Conservation (phyloP, 23 tunicate genomes). For the Diplosoma virens region DNA sequence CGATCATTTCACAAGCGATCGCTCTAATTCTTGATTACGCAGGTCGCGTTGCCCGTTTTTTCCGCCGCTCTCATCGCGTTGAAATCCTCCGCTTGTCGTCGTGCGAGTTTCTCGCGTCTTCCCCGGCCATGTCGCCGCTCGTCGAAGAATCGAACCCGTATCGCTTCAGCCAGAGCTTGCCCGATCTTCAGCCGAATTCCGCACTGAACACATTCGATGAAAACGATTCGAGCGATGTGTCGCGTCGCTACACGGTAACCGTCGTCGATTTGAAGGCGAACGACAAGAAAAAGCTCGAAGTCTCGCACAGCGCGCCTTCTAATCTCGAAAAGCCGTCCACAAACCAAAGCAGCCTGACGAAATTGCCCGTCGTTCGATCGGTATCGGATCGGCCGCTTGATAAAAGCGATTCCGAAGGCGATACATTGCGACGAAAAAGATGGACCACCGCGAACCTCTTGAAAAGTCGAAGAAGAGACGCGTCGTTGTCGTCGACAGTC, state of each 20-base stretch:
- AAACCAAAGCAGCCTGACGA: background rate
- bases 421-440: background rate
- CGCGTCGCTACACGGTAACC: conserved; percentile 32
- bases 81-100: conserved; percentile 56
- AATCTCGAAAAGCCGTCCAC: background rate
- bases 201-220: background rate
- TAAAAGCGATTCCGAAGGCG: too few relatives aligned
- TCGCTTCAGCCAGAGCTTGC: conserved; percentile 2
- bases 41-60: conserved; percentile 65
- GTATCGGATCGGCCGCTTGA: background rate
- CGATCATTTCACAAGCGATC: too few relatives aligned
- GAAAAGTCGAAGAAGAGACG: conserved; percentile 1
- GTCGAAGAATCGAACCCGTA: conserved; percentile 3
- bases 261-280: background rate
- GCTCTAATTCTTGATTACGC: too few relatives aligned
- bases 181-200: background rate
- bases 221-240: background rate
- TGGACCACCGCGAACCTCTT: background rate
- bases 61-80: conserved; percentile 52
- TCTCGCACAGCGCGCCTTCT: background rate
- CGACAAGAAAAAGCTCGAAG: background rate
- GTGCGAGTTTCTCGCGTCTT: conserved; percentile 16
- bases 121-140: conserved; percentile 18
- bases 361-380: background rate
- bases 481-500: background rate